Evolutionary conservation across 2,888 invertebrate species (phyloP), one percentile per base, ranked within the genome.

Genomic region (Latrodectus elegans): DNA sequence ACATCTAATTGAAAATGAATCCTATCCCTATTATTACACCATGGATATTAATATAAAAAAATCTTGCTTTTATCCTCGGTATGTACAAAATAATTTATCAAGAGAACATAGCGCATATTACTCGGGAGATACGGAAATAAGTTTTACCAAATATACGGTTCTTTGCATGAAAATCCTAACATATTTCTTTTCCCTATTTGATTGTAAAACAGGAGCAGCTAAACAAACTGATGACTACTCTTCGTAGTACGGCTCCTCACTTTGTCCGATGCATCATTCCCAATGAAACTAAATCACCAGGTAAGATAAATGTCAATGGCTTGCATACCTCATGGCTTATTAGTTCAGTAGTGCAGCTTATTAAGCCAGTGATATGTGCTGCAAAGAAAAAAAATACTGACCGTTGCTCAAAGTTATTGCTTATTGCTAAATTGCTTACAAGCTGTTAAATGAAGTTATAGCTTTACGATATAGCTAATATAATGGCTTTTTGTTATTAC

Each of bases 241-340:
- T 94, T 77, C 91, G 92, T 89, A 92, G 91, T 79, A 94, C 94
- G 70, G 92, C 92, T 89, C 94, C 94, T 86, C 93, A 94, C 90
- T 94, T 94, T 91, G 93, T 94, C 89, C 92, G 93, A 90, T 93
- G 94, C 91, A 93, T 94, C 91, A 90, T 90, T 88, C 90, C 90
- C 78, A 90, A 90, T 93, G 97, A 97, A 94, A 94, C 96, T 95
- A 98, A 98, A 94, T 96, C 96, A 93, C 94, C 97, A 92, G 95
- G 95, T 95, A 91, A 89, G 89, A 73, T 53, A 49, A 73, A 55
- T 55, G 6, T 22, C 26, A 22, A 60, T n/a, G 60, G 26, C 22
- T 14, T 12, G 60, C 12, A 60, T 15, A 60, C 10, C 60, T 60
- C n/a, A 15, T 9, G 12, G 60, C 60, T 60, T 60, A 11, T n/a